phyloP scores from a whole-genome alignment of 2,888 invertebrate species.

The Holacanthella duospinosa region DNA sequence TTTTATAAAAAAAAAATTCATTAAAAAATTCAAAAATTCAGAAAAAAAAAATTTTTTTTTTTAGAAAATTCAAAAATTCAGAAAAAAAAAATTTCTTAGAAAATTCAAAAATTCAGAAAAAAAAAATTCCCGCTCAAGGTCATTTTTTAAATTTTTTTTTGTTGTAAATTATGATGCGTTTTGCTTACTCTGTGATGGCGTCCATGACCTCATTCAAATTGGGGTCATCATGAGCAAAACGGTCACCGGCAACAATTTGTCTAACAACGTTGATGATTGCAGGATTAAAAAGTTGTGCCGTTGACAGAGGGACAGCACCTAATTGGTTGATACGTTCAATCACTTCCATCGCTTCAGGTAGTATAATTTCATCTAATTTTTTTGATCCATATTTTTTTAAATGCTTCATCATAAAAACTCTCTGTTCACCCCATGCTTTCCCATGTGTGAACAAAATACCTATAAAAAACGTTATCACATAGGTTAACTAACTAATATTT shows the following conservation, averaged over 20 bases:
- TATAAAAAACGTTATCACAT: background rate
- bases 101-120: too few relatives aligned
- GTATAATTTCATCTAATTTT: background rate
- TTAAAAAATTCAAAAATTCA: background rate
- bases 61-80: too few relatives aligned
- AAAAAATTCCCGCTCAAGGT: too few relatives aligned
- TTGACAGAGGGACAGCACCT: background rate
- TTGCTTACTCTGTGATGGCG: background rate
- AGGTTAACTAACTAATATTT: background rate
- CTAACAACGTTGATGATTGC: background rate
- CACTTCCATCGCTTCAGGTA: background rate
- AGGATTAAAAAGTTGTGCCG: background rate
- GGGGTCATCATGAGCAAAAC: constrained; percentile 2
- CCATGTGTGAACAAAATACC: background rate
- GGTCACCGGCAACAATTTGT: background rate
- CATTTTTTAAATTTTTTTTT: background rate
- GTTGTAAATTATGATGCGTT: background rate
- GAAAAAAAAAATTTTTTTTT: too few relatives aligned
- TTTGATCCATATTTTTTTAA: background rate
- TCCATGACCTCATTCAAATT: background rate
- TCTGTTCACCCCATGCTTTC: background rate
- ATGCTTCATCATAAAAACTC: background rate
- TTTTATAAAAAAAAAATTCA: background rate
- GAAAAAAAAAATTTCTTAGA: background rate
- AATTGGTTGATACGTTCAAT: background rate